Evolutionary conservation across 1,140 invertebrate genomes (phyloP).

Genomic region (Platorchestia sp.): DNA sequence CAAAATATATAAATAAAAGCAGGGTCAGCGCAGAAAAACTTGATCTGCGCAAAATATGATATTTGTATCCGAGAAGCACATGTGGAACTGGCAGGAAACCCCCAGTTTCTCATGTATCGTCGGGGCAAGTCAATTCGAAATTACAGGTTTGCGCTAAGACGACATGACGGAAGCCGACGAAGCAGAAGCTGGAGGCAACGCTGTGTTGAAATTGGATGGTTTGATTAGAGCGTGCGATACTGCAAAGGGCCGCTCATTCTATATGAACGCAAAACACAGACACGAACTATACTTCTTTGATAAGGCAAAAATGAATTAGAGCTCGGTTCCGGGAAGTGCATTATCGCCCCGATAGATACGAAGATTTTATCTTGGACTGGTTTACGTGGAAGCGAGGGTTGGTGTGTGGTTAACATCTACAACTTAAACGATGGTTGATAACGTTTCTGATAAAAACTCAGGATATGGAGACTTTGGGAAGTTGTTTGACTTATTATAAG

Average conservation of each 20-base stretch:
- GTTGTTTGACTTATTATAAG: background rate
- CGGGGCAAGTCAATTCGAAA: background rate
- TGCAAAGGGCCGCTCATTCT: background rate
- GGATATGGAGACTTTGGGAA: slow-evolving; percentile 38
- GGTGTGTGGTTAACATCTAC: slow-evolving; percentile 29
- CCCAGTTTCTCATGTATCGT: background rate
- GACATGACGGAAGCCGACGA: background rate
- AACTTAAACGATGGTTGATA: slow-evolving; percentile 42
- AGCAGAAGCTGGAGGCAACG: background rate
- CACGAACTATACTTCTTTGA: slow-evolving; percentile 22
- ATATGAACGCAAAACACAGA: slow-evolving; percentile 22
- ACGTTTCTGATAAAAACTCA: slow-evolving; percentile 28
- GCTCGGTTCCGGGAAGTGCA: slow-evolving; percentile 16
- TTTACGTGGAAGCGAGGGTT: slow-evolving; percentile 38
- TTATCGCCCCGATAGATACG: slow-evolving; percentile 47
- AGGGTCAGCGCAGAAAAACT: background rate
- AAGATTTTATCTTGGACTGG: slow-evolving; percentile 36
- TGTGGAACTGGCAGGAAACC: background rate
- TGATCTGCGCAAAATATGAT: background rate
- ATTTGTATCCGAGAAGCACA: background rate
- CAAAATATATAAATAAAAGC: background rate
- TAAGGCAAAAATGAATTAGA: slow-evolving; percentile 41
- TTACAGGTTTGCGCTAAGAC: background rate
- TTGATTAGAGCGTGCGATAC: slow-evolving; percentile 36
- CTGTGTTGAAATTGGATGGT: background rate